Conservation (phyloP, 2,888 invertebrate genomes). For the Halocaridina rubra region DNA sequence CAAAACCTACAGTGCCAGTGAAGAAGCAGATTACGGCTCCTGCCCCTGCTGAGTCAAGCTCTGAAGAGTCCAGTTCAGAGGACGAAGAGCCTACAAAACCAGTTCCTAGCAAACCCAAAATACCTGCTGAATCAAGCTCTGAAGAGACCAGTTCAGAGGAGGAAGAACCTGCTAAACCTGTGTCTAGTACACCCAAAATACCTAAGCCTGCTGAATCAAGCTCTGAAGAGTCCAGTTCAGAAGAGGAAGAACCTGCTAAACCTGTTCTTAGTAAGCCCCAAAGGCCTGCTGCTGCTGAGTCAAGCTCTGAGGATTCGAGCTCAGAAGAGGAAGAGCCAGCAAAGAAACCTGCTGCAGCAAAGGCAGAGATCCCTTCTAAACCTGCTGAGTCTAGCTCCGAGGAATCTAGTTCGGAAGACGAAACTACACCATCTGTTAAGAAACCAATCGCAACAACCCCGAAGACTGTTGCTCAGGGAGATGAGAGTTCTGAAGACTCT, state of each 20-base stretch:
- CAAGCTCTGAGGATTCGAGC: constrained; percentile 25
- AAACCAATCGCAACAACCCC: neutral
- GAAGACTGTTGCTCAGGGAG: neutral
- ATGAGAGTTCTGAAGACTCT: constrained; percentile 30
- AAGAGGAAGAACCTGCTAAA: neutral
- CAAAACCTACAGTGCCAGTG: neutral
- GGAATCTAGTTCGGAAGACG: constrained; percentile 39
- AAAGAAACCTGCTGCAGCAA: neutral
- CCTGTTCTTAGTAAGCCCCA: neutral
- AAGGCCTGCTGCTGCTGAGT: constrained; percentile 1
- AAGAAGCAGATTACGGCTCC: neutral
- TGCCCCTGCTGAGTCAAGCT: neutral
- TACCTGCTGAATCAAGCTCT: constrained; percentile 15
- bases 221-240: neutral
- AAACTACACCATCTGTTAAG: neutral
- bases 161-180: constrained; percentile 32
- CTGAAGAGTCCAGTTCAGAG: neutral
- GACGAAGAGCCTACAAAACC: neutral
- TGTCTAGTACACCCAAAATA: neutral
- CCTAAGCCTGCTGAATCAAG: constrained; percentile 14
- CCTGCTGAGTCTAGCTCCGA: neutral
- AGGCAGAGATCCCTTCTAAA: neutral
- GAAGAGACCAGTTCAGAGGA: constrained; percentile 50
- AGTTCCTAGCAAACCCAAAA: neutral
- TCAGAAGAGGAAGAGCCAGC: constrained; percentile 25